These are phyloP conservation scores for Cydia pomonella DNA, from an alignment of 1,140 invertebrate genomes.

Conservation along the genomic window DNA sequence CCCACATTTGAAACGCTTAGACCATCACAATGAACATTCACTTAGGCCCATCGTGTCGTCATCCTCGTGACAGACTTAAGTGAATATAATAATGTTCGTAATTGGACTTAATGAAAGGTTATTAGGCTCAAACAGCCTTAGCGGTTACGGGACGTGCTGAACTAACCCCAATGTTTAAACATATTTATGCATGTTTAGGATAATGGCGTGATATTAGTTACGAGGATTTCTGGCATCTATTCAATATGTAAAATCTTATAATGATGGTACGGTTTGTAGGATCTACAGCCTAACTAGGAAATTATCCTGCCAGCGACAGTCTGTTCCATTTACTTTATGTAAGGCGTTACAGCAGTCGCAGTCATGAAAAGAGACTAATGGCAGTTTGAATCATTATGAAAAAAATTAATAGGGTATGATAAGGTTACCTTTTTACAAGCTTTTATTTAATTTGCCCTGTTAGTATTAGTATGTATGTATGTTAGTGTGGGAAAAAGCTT, in stretches of 20 bases:
- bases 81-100: slow-evolving; percentile 65
- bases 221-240: background rate
- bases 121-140: slow-evolving; percentile 45
- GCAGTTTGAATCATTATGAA: too few species aligned
- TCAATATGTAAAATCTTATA: background rate
- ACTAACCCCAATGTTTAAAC: slow-evolving; percentile 41
- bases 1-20: slow-evolving; percentile 33
- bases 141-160: slow-evolving; percentile 40
- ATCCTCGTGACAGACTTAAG: slow-evolving; percentile 59
- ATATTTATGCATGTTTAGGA: slow-evolving; percentile 26
- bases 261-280: background rate
- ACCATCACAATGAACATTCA: slow-evolving; percentile 42
- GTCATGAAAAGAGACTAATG: too few species aligned
- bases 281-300: background rate
- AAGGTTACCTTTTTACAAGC: too few species aligned
- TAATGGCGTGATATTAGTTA: slow-evolving; percentile 16
- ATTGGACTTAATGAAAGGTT: slow-evolving; percentile 54
- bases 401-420: too few species aligned
- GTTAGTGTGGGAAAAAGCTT: too few species aligned
- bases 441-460: too few species aligned
- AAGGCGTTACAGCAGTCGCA: too few species aligned
- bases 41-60: slow-evolving; percentile 49
- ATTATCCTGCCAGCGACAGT: too few species aligned
- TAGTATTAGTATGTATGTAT: too few species aligned
- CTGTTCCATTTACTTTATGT: too few species aligned